Evolutionary conservation across 2,113 vertebrate genomes (phyloP).

Genomic region (Furnarius figulus): DNA sequence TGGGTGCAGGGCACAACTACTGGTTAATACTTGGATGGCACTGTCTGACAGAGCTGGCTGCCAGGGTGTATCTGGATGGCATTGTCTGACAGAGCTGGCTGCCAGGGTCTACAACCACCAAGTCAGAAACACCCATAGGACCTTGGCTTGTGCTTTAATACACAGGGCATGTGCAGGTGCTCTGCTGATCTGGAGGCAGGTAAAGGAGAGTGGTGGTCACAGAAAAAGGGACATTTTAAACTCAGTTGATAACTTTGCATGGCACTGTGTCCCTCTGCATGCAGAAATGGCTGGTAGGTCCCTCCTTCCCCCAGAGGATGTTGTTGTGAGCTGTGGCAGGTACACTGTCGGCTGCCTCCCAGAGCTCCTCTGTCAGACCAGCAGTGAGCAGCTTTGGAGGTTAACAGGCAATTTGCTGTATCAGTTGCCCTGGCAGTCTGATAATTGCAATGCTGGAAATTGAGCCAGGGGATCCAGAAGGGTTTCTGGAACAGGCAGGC

Average conservation of each 20-base stretch:
- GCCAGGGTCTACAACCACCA: background rate
- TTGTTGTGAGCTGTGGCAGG: background rate
- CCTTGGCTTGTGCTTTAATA: background rate
- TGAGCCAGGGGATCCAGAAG: background rate
- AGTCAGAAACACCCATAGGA: accelerated
- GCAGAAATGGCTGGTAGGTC: background rate
- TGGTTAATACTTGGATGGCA: background rate
- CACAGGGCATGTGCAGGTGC: accelerated
- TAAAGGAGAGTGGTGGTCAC: background rate
- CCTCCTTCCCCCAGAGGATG: accelerated
- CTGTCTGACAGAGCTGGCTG: background rate
- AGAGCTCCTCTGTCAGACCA: background rate
- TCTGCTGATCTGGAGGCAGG: background rate
- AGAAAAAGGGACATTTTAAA: background rate
- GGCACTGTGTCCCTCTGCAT: background rate
- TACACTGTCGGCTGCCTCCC: background rate
- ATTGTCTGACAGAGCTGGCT: background rate
- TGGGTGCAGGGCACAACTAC: background rate
- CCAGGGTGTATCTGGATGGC: background rate
- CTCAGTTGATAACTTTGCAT: background rate
- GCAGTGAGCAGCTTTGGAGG: background rate
- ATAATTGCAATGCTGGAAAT: background rate
- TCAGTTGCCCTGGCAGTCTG: background rate
- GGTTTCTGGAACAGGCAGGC: background rate
- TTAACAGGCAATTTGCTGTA: background rate